These are phyloP conservation scores for Sympetrum striolatum DNA, from an alignment of 2,888 invertebrate species.

Conservation along the genomic window DNA sequence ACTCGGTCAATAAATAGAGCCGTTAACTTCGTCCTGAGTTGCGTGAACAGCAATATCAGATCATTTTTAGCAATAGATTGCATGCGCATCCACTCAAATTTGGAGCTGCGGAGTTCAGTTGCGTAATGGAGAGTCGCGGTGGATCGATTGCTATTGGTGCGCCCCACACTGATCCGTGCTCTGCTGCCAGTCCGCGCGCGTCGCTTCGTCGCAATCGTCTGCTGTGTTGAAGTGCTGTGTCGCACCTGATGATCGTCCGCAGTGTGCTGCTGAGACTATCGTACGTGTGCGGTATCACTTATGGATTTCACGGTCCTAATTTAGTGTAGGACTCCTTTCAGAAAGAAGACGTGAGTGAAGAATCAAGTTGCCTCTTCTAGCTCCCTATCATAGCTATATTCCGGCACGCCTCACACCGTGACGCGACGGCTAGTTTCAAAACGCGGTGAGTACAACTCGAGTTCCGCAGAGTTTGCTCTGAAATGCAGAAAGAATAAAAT, in stretches of 20 bases:
- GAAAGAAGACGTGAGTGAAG: not conserved
- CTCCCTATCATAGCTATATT: not conserved
- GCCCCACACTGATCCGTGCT: not conserved
- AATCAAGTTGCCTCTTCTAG: not conserved
- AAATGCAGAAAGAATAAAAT: not conserved
- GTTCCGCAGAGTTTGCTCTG: not conserved
- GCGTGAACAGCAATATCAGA: not conserved
- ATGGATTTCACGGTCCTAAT: not conserved
- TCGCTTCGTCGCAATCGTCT: constrained; percentile 26
- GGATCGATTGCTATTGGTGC: constrained; percentile 38
- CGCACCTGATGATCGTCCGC: not conserved
- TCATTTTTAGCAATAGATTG: not conserved
- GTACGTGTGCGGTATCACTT: not conserved
- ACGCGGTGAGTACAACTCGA: constrained; percentile 34
- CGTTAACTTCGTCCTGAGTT: not conserved
- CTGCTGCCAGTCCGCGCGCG: constrained; percentile 30
- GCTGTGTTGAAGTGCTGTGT: constrained; percentile 11
- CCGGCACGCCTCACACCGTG: not conserved
- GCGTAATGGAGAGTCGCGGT: constrained; percentile 39
- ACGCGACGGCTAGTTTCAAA: not conserved
- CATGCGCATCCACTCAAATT: constrained; percentile 34
- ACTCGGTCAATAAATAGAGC: not conserved
- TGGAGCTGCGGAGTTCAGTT: constrained; percentile 25
- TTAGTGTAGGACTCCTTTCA: not conserved
- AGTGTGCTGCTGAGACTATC: not conserved